phyloP scores from a whole-genome alignment of 2,797 vertebrate genomes.

The Hybognathus amarus region DNA sequence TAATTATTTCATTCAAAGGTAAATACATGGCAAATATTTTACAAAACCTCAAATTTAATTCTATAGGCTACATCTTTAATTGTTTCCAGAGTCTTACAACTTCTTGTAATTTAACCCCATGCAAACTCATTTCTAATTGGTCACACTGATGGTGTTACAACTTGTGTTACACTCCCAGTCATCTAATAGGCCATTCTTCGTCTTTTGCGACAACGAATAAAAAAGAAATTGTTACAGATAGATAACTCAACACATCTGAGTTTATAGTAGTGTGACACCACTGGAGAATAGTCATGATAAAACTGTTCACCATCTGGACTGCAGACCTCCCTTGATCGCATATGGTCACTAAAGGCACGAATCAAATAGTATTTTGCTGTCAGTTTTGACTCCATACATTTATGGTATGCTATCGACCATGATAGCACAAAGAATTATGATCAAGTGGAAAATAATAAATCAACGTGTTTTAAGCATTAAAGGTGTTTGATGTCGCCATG shows the following conservation, averaged over 20 bases:
- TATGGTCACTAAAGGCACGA: conserved; percentile 73
- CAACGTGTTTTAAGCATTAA: background rate
- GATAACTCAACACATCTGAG: conserved; percentile 65
- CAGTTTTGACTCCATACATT: conserved; percentile 69
- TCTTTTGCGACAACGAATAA: conserved; percentile 47
- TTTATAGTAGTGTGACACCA: conserved; percentile 74
- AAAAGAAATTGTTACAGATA: conserved; percentile 57
- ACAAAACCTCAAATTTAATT: background rate
- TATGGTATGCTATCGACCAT: conserved; percentile 38
- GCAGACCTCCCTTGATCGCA: conserved; percentile 80
- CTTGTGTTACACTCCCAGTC: background rate
- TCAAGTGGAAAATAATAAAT: conserved; percentile 14
- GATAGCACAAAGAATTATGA: conserved; percentile 28
- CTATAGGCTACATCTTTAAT: background rate
- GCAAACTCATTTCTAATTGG: conserved; percentile 29
- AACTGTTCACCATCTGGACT: conserved; percentile 79
- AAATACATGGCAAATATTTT: background rate
- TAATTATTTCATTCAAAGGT: background rate
- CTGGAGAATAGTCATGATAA: conserved; percentile 69
- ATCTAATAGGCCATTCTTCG: conserved; percentile 25
- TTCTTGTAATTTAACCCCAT: background rate
- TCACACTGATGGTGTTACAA: conserved; percentile 36
- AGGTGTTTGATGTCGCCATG: conserved; percentile 31
- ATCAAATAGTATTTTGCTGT: conserved; percentile 66
- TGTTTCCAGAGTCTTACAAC: background rate